Conservation (phyloP, 2,888 invertebrate genomes). For the Megamerina dolium region DNA sequence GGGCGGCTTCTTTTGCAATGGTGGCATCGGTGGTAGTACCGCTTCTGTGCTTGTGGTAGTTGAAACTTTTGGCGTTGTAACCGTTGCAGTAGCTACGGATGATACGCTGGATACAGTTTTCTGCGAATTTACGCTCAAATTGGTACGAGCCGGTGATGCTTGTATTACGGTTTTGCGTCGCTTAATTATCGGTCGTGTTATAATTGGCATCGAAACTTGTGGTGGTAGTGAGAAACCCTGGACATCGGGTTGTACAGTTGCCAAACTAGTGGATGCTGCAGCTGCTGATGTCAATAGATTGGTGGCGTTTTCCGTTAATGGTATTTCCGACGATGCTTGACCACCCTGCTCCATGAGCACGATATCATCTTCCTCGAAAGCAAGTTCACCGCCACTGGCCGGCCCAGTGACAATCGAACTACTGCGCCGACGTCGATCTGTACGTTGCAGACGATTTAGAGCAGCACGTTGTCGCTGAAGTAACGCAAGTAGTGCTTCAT, state of each 20-base stretch:
- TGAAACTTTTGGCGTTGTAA: background rate
- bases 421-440: slow-evolving; percentile 24
- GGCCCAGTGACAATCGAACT: slow-evolving; percentile 19
- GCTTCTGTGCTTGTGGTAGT: background rate
- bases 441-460: slow-evolving; percentile 23
- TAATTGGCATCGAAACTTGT: slow-evolving; percentile 16
- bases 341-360: slow-evolving; percentile 33
- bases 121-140: slow-evolving; percentile 10
- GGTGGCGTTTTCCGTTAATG: slow-evolving; percentile 1
- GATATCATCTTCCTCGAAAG: slow-evolving; percentile 35
- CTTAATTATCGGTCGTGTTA: slow-evolving; percentile 36
- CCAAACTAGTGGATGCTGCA: slow-evolving; percentile 2
- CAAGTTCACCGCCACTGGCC: slow-evolving; percentile 25
- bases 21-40: background rate
- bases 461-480: slow-evolving; percentile 35
- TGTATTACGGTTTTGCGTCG: slow-evolving; percentile 34
- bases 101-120: slow-evolving; percentile 14
- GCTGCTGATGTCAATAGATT: slow-evolving; percentile 9
- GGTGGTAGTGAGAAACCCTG: slow-evolving; percentile 16
- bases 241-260: too few species aligned
- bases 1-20: slow-evolving; percentile 1
- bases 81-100: background rate
- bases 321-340: slow-evolving; percentile 5
- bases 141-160: slow-evolving; percentile 17
- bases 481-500: slow-evolving; percentile 36